Conservation (phyloP, 2,888 invertebrate genomes). For the Cerastis rubricosa region DNA sequence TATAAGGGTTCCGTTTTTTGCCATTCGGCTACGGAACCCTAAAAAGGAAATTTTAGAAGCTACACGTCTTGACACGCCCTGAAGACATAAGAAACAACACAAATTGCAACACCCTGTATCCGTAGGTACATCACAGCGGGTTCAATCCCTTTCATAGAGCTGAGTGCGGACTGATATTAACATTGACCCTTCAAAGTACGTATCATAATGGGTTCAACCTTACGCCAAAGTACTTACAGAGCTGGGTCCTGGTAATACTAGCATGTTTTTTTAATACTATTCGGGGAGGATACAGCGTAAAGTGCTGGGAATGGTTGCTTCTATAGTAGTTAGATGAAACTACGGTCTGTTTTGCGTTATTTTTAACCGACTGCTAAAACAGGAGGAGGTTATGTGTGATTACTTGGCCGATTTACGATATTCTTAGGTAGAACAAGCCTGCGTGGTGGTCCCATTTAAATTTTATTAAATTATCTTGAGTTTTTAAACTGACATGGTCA, state of each 20-base stretch:
- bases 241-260: background rate
- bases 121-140: constrained; percentile 35
- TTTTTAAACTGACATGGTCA: too few relatives aligned
- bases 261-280: constrained; percentile 32
- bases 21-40: too few relatives aligned
- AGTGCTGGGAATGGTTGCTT: background rate
- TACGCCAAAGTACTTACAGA: constrained; percentile 16
- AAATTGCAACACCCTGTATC: constrained; percentile 15
- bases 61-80: background rate
- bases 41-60: background rate
- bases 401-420: too few relatives aligned
- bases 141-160: constrained; percentile 55
- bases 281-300: background rate
- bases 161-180: constrained; percentile 58
- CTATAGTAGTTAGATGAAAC: background rate
- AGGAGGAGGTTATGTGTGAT: too few relatives aligned
- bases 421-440: too few relatives aligned
- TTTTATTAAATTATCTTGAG: too few relatives aligned
- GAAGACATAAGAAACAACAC: background rate
- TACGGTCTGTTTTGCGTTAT: background rate
- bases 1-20: too few relatives aligned
- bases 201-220: constrained; percentile 49
- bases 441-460: too few relatives aligned
- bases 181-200: constrained; percentile 42
- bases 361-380: background rate